Conservation (phyloP, 2,113 vertebrate genomes). For the Channa maculata region DNA sequence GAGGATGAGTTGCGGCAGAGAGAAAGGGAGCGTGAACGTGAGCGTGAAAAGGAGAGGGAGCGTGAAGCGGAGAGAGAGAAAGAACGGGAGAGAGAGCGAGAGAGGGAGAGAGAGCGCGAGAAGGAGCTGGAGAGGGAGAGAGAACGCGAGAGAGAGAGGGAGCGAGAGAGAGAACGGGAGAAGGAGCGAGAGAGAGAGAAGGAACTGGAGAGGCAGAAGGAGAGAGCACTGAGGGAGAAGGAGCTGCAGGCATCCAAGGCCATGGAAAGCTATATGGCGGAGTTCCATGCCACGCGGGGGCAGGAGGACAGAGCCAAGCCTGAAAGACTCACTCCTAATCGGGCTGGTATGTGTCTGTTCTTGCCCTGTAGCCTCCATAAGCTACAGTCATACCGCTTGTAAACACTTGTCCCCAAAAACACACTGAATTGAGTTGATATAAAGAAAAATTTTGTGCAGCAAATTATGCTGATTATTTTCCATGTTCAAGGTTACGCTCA, state of each 20-base stretch:
- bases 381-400: background rate
- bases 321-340: conserved; percentile 90
- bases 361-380: conserved; percentile 1
- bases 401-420: conserved; percentile 1
- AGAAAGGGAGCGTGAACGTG: conserved; percentile 86
- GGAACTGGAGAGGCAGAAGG: conserved; percentile 90
- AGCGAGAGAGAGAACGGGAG: conserved; percentile 85
- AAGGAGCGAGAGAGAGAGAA: conserved; percentile 85
- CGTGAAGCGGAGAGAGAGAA: conserved; percentile 85
- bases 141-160: conserved; percentile 85
- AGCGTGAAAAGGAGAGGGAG: conserved; percentile 86
- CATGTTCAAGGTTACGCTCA: too few species aligned
- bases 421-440: background rate
- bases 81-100: conserved; percentile 83
- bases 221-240: conserved; percentile 90
- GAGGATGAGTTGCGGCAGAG: conserved; percentile 94
- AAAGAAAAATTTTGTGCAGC: background rate
- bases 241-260: conserved; percentile 92
- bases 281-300: conserved; percentile 88
- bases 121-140: conserved; percentile 86
- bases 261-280: conserved; percentile 91
- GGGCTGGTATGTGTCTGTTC: conserved; percentile 84
- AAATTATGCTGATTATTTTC: too few species aligned
- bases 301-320: conserved; percentile 91
- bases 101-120: conserved; percentile 87